A percentile compares a stretch with the other conserved stretches of the same genome.
Evolutionary conservation across 2,797 vertebrate genomes (phyloP).

Genomic region (Jordanella pulchra): DNA sequence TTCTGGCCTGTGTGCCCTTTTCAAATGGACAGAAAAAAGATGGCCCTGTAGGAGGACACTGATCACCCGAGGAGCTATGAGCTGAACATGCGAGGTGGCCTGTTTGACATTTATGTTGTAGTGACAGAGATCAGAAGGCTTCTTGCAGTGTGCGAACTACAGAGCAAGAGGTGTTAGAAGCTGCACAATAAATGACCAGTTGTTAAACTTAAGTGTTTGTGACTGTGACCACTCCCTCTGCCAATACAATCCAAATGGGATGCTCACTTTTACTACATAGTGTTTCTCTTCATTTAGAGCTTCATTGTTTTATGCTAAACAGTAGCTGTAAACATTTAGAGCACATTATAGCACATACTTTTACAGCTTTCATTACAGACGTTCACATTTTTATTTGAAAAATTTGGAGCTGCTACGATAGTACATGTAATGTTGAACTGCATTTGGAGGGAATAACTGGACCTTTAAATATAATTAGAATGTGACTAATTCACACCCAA

Average conservation of each 20-base stretch:
- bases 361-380: constrained; percentile 19
- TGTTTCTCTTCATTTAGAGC: constrained; percentile 14
- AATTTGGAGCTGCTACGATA: constrained; percentile 27
- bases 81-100: constrained; percentile 24
- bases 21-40: constrained; percentile 49
- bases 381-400: constrained; percentile 10
- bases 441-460: constrained; percentile 35
- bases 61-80: constrained; percentile 45
- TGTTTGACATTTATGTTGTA: constrained; percentile 44
- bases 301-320: neutral
- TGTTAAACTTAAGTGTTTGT: constrained; percentile 24
- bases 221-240: constrained; percentile 9
- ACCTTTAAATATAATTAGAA: constrained; percentile 19
- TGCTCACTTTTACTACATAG: neutral
- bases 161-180: constrained; percentile 18
- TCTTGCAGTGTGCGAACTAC: constrained; percentile 4
- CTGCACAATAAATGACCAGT: constrained; percentile 25
- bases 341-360: constrained; percentile 9
- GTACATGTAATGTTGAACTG: constrained; percentile 30
- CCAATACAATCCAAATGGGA: neutral
- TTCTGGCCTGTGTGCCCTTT: constrained; percentile 53
- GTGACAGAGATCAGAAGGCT: constrained; percentile 30
- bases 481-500: neutral
- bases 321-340: constrained; percentile 20
- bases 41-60: constrained; percentile 39